Evolutionary conservation across 2,888 invertebrate genomes (phyloP).

Genomic region (Invenusta paracnida): DNA sequence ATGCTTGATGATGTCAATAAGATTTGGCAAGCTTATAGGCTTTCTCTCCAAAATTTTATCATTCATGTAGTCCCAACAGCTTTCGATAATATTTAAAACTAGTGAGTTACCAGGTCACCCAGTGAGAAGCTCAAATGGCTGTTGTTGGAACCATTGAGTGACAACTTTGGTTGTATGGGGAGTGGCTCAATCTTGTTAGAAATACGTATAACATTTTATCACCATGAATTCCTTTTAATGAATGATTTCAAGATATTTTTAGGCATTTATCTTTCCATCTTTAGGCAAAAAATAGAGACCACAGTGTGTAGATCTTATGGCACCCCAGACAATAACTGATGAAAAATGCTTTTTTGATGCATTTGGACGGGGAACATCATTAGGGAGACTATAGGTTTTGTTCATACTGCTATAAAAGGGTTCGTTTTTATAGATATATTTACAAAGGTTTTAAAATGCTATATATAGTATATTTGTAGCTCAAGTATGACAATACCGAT

Average conservation of each 20-base stretch:
- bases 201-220: no score
- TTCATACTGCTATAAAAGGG: no score
- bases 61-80: neutral
- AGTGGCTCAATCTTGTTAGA: neutral
- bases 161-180: neutral
- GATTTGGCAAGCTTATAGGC: neutral
- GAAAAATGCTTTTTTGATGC: neutral
- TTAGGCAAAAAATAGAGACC: neutral
- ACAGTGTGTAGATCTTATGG: slow-evolving; percentile 15
- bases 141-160: neutral
- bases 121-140: neutral
- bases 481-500: no score
- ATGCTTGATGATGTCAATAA: neutral
- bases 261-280: neutral
- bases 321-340: neutral
- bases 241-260: neutral
- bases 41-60: neutral
- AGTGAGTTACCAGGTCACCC: neutral
- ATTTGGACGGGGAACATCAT: neutral
- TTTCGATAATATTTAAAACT: neutral
- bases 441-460: no score
- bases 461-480: no score
- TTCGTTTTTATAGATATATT: no score
- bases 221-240: no score
- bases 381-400: slow-evolving; percentile 34